A percentile compares a stretch with the other conserved stretches of the same genome.
phyloP scores from a whole-genome alignment of 1,140 invertebrate genomes.

The Drosophila repletoides region DNA sequence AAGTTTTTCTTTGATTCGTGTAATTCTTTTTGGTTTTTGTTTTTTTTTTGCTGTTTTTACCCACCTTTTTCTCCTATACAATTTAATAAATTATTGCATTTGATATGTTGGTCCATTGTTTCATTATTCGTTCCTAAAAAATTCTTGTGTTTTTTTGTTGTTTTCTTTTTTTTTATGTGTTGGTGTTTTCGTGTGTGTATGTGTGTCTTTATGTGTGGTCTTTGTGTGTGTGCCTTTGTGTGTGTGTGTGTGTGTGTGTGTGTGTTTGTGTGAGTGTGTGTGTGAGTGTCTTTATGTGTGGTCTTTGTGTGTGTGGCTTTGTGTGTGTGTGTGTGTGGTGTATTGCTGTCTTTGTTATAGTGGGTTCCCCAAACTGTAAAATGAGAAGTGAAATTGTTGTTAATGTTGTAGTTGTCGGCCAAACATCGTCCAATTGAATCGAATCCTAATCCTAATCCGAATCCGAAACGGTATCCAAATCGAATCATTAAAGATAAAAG shows the following conservation, averaged over 20 bases:
- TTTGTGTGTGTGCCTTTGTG: slow-evolving; percentile 11
- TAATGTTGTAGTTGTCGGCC: slow-evolving; percentile 30
- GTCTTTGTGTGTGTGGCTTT: slow-evolving; percentile 7
- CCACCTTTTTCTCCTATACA: slow-evolving; percentile 75
- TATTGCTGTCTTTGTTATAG: background rate
- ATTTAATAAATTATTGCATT: slow-evolving; percentile 81
- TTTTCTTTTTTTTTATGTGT: slow-evolving; percentile 16
- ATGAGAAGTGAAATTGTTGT: slow-evolving; percentile 35
- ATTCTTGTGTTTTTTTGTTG: slow-evolving; percentile 54
- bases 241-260: slow-evolving; percentile 14
- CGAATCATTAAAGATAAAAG: slow-evolving; percentile 68
- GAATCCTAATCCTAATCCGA: slow-evolving; percentile 38
- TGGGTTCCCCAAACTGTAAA: slow-evolving; percentile 26
- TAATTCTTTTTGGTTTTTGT: background rate
- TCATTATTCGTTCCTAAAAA: slow-evolving; percentile 81
- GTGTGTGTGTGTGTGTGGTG: slow-evolving; percentile 5
- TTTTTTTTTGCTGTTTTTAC: slow-evolving; percentile 5
- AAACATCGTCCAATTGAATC: slow-evolving; percentile 43
- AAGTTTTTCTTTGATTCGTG: background rate
- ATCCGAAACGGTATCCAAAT: slow-evolving; percentile 36
- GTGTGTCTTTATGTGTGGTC: slow-evolving; percentile 7
- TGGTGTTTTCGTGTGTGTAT: slow-evolving; percentile 2
- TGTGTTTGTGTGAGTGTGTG: slow-evolving; percentile 2
- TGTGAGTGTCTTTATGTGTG: background rate
- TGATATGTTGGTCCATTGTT: slow-evolving; percentile 82